These are phyloP conservation scores for Drosophila paranaensis DNA, from an alignment of 2,888 invertebrate genomes.

Conservation along the genomic window DNA sequence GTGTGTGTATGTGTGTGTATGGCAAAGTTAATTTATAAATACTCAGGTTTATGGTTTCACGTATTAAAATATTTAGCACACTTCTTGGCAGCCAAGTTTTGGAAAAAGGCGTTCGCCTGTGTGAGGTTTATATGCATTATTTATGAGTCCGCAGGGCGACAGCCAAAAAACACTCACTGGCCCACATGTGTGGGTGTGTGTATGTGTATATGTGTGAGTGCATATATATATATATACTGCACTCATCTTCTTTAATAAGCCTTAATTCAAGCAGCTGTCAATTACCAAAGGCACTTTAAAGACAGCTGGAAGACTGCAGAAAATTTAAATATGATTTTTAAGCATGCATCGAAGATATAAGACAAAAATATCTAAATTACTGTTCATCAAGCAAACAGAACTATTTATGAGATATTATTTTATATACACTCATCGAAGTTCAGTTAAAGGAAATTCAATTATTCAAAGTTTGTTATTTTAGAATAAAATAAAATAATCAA, in stretches of 20 bases:
- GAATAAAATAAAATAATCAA: no score
- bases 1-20: conserved; percentile 27
- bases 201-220: conserved; percentile 16
- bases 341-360: no score
- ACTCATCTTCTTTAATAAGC: conserved; percentile 26
- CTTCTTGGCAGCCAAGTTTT: conserved; percentile 57
- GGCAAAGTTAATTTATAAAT: conserved; percentile 72
- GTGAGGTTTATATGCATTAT: conserved; percentile 66
- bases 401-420: no score
- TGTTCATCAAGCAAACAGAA: no score
- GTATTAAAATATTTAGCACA: conserved; percentile 76
- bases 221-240: conserved; percentile 4
- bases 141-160: conserved; percentile 65
- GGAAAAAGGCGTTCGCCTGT: conserved; percentile 33
- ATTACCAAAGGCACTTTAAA: conserved; percentile 4
- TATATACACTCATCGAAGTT: no score
- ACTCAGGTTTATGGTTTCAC: conserved; percentile 74
- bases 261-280: conserved; percentile 29
- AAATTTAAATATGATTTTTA: not conserved
- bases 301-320: not conserved
- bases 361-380: no score
- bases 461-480: no score
- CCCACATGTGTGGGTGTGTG: conserved; percentile 3
- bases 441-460: no score
- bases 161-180: conserved; percentile 22